Conservation (phyloP, 2,113 vertebrate species). For the Lynx canadensis region DNA sequence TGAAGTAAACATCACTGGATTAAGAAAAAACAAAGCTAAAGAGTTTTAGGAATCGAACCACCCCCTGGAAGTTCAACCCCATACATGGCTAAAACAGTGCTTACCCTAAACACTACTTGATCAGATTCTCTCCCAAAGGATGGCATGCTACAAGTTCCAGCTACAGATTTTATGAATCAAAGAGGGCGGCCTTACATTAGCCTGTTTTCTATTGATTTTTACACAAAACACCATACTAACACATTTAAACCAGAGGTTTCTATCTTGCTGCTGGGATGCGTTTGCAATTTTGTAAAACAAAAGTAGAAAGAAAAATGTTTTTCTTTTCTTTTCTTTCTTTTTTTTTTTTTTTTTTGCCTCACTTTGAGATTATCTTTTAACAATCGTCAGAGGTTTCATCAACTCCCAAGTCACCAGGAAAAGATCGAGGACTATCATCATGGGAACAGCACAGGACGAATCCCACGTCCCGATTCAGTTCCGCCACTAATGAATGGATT, state of each 20-base stretch:
- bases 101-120: not conserved
- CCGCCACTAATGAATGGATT: not conserved
- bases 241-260: not conserved
- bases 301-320: not conserved
- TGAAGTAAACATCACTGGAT: not conserved
- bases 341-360: not conserved
- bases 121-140: not conserved
- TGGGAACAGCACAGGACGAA: not conserved
- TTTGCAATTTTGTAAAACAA: not conserved
- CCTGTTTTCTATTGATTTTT: not conserved
- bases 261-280: not conserved
- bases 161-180: not conserved
- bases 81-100: not conserved
- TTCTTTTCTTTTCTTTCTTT: not conserved
- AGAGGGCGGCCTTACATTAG: not conserved
- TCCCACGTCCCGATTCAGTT: not conserved
- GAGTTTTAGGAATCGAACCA: not conserved
- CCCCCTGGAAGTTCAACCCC: not conserved
- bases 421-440: not conserved
- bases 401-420: not conserved
- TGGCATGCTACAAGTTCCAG: not conserved
- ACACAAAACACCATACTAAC: not conserved
- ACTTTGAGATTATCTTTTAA: not conserved
- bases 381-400: not conserved
- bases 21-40: not conserved